Evolutionary conservation across 2,797 vertebrate genomes (phyloP).

Genomic region (Alca torda): DNA sequence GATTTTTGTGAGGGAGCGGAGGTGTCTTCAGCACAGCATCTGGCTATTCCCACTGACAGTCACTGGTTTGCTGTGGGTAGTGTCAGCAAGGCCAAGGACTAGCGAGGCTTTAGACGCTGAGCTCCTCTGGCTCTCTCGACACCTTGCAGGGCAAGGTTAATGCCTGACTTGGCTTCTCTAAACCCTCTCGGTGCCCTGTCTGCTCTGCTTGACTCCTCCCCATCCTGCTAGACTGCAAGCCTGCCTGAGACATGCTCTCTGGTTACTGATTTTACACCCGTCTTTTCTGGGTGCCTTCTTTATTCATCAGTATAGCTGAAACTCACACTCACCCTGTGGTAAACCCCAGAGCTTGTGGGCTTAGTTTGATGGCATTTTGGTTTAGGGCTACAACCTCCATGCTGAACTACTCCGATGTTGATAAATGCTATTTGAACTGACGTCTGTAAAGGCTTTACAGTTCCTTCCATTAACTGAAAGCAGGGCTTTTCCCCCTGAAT

Average conservation of each 20-base stretch:
- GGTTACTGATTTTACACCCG: background rate
- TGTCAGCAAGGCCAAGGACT: background rate
- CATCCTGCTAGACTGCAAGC: background rate
- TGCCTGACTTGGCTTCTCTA: constrained; percentile 10
- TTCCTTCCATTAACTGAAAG: background rate
- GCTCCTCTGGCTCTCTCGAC: background rate
- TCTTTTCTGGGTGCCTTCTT: background rate
- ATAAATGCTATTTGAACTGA: background rate
- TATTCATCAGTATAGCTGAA: background rate
- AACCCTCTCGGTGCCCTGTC: background rate
- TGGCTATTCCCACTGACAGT: background rate
- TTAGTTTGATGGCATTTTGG: background rate
- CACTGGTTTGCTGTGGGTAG: background rate
- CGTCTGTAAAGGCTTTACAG: background rate
- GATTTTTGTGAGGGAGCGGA: background rate
- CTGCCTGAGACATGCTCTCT: background rate
- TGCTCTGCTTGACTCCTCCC: background rate
- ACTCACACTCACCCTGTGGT: background rate
- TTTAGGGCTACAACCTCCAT: background rate
- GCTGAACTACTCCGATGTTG: background rate
- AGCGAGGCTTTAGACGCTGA: background rate
- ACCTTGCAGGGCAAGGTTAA: constrained; percentile 3
- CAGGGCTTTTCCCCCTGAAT: background rate
- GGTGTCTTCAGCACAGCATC: background rate
- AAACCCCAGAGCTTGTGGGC: background rate